Conservation (phyloP, 2,797 vertebrate genomes). For the Graptemys geographica region DNA sequence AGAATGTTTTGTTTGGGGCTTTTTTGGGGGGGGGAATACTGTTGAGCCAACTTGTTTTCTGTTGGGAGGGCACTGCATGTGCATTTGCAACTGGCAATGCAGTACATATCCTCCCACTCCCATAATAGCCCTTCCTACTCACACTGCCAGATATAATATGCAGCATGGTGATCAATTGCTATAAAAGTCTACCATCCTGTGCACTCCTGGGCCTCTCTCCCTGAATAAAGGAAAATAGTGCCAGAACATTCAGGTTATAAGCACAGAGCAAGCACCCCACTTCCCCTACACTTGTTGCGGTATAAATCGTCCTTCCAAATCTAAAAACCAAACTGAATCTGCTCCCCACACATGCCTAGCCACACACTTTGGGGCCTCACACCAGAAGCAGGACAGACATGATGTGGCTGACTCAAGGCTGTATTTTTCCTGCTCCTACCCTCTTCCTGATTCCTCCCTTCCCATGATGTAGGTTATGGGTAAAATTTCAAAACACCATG, state of each 20-base stretch:
- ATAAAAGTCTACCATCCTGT: background rate
- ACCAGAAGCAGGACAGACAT: background rate
- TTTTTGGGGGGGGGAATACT: background rate
- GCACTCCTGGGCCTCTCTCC: background rate
- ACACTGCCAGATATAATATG: background rate
- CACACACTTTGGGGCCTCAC: background rate
- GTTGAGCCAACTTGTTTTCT: background rate
- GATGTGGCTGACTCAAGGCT: background rate
- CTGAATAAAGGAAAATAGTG: background rate
- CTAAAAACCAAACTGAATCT: background rate
- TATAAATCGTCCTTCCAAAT: background rate
- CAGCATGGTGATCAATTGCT: rapidly evolving
- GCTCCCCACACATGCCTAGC: background rate
- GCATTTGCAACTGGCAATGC: background rate
- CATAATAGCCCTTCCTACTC: background rate
- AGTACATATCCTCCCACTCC: background rate
- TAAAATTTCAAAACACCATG: background rate
- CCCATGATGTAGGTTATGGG: background rate
- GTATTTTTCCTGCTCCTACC: background rate
- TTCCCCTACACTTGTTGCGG: background rate
- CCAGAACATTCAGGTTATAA: background rate
- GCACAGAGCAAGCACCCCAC: background rate
- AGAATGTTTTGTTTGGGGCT: background rate
- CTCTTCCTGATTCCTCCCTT: background rate
- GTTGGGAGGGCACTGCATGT: background rate